phyloP scores from a whole-genome alignment of 2,113 vertebrate species.

The Carlito syrichta region DNA sequence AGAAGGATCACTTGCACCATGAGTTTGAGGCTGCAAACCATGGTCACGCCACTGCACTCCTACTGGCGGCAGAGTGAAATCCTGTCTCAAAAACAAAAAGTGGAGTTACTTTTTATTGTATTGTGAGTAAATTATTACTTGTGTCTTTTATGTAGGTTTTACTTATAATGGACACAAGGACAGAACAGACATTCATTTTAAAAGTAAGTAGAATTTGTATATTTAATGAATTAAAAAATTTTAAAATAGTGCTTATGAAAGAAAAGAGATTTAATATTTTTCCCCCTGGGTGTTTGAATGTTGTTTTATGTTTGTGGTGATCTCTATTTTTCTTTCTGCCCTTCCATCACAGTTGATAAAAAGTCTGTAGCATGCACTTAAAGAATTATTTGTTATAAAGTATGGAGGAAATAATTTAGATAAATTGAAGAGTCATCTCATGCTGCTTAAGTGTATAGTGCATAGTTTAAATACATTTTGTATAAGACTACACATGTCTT shows the following conservation, averaged over 20 bases:
- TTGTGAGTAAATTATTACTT: slow-evolving; percentile 27
- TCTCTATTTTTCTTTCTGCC: slow-evolving; percentile 29
- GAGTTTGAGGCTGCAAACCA: too few relatives aligned
- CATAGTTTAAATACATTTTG: not conserved
- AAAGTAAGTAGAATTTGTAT: slow-evolving; percentile 89
- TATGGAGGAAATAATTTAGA: not conserved
- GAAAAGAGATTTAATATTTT: not conserved
- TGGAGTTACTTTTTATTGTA: not conserved
- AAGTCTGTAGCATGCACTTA: not conserved
- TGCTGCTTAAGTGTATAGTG: not conserved
- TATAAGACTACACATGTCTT: not conserved
- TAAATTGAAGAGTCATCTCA: not conserved
- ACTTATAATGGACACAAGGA: slow-evolving; percentile 96
- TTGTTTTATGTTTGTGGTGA: not conserved
- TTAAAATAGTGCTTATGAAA: slow-evolving; percentile 27
- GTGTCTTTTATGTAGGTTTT: slow-evolving; percentile 88
- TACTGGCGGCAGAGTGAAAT: too few relatives aligned
- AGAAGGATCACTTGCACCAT: too few relatives aligned
- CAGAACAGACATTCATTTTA: slow-evolving; percentile 95
- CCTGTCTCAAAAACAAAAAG: too few relatives aligned
- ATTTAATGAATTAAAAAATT: slow-evolving; percentile 34
- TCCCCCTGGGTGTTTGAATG: not conserved
- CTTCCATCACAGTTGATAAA: not conserved
- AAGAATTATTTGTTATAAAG: not conserved
- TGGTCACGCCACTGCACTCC: too few relatives aligned